Evolutionary conservation across 2,888 invertebrate species (phyloP).

Genomic region (Drosophila pullipes): DNA sequence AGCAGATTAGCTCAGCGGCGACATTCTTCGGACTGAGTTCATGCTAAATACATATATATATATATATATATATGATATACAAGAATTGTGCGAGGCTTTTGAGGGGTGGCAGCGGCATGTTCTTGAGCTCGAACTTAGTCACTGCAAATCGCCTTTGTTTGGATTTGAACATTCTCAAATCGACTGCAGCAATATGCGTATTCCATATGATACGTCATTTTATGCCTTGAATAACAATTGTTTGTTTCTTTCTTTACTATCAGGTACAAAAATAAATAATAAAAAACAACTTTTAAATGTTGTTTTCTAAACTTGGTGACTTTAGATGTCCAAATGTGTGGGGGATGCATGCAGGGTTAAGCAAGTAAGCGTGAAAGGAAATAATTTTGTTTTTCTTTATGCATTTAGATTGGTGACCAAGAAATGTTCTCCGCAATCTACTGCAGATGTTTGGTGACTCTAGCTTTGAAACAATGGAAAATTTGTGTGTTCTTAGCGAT

Average conservation of each 20-base stretch:
- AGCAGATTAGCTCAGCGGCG: constrained; percentile 62
- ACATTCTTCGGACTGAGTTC: constrained; percentile 45
- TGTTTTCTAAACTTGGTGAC: no score
- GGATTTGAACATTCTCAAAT: neutral
- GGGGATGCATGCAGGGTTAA: no score
- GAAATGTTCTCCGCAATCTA: no score
- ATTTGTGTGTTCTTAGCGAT: neutral
- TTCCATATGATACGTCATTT: neutral
- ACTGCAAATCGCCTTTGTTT: constrained; percentile 23
- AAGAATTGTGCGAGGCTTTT: neutral
- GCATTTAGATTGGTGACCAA: no score
- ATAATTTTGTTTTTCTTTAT: no score
- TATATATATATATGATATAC: neutral
- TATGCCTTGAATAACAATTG: neutral
- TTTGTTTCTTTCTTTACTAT: no score
- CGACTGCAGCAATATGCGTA: neutral
- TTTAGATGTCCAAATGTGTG: no score
- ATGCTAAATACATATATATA: constrained; percentile 22
- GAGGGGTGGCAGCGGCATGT: neutral
- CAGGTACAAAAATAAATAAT: no score
- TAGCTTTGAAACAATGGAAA: neutral
- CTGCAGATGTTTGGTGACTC: neutral
- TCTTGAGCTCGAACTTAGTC: constrained; percentile 15
- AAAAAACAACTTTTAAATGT: no score
- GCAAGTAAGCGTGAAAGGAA: no score